Evolutionary conservation across 2,113 vertebrate genomes (phyloP), one percentile per base, ranked within the genome.

Genomic region (Hydrolagus affinis): DNA sequence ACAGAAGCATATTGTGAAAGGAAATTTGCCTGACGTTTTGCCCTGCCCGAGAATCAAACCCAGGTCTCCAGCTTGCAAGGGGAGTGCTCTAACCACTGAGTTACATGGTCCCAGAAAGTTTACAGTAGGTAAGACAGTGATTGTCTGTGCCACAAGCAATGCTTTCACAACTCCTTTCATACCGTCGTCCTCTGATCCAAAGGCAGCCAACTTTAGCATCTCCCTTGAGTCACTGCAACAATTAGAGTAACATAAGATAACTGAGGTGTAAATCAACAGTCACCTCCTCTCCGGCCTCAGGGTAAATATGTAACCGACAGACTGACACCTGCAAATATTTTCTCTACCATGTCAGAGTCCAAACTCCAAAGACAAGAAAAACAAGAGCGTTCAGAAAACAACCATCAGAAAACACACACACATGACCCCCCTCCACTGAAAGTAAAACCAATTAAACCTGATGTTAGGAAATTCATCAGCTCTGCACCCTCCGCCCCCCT

Each of bases 391-490:
- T 90, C 88, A 85, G 87, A 89, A 88, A 44, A 89, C 91, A 91
- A 90, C 89, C 89, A 90, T 88, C 86, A 87, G 91, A 86, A 87
- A 71, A 86, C 86, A 89, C 88, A 91, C 72, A 73, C n/a, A n/a
- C n/a, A n/a, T n/a, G n/a, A n/a, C n/a, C n/a, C n/a, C n/a, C n/a
- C n/a, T n/a, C 62, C 56, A 70, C 69, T 89, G 91, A 90, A 93
- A 95, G 94, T 92, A 90, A 91, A 91, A 91, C 88, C 89, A 89
- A 89, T 89, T 86, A 89, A 92, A 90, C 89, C 89, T 88, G 73
- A 91, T 93, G 91, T 91, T 91, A 90, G 91, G 90, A 92, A 94
- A 93, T 90, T 91, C 91, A 94, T 92, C 90, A 95, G 88, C 88
- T 92, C n/a, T n/a, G n/a, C n/a, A n/a, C n/a, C n/a, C n/a, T n/a